Percentiles rank a stretch among this genome's conserved stretches.
phyloP scores from a whole-genome alignment of 1,140 invertebrate species.

The Euura saliciscinereae region DNA sequence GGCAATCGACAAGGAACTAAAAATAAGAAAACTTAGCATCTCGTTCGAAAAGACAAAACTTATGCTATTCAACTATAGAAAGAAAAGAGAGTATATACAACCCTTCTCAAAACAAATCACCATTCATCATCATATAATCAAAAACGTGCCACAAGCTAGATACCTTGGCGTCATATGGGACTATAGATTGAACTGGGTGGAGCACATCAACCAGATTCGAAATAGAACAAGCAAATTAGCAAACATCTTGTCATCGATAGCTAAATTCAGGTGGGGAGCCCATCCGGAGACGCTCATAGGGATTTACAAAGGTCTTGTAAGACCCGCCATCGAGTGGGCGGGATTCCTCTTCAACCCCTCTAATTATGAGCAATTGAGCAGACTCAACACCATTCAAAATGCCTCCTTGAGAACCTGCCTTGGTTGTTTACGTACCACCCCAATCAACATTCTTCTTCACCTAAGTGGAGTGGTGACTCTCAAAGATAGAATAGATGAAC shows the following conservation, averaged over 20 bases:
- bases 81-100: too few species aligned
- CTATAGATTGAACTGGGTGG: constrained; percentile 9
- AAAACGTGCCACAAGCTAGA: too few species aligned
- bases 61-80: too few species aligned
- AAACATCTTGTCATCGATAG: constrained; percentile 18
- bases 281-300: constrained; percentile 17
- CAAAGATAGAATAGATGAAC: too few species aligned
- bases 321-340: constrained; percentile 26
- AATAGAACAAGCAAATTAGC: constrained; percentile 13
- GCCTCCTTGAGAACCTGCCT: constrained; percentile 6
- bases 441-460: not conserved
- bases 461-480: too few species aligned
- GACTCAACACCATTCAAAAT: not conserved
- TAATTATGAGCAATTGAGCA: not conserved
- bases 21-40: too few species aligned
- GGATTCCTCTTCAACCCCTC: not conserved
- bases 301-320: constrained; percentile 28
- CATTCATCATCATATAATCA: too few species aligned
- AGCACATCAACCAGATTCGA: constrained; percentile 17
- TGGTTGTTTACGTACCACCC: constrained; percentile 5
- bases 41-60: too few species aligned
- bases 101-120: too few species aligned
- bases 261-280: constrained; percentile 21
- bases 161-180: too few species aligned
- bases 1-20: too few species aligned